Evolutionary conservation across 1,140 invertebrate genomes (phyloP).

Genomic region (Eupeodes corollae): DNA sequence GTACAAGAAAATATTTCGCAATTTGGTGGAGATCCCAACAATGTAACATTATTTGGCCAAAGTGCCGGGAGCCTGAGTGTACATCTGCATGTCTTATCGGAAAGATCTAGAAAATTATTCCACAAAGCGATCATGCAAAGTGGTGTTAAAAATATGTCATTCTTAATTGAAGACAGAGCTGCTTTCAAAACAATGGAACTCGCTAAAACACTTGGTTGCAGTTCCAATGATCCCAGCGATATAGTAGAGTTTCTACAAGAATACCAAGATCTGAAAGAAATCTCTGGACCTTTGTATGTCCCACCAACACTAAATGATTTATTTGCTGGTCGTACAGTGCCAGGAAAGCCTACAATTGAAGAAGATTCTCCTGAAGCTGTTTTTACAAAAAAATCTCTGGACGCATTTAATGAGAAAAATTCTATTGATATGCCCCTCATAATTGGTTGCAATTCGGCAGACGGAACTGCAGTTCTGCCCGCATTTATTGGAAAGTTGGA

Average conservation of each 20-base stretch:
- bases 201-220: constrained; percentile 13
- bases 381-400: constrained; percentile 14
- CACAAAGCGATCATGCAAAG: constrained; percentile 40
- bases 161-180: constrained; percentile 15
- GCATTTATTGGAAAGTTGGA: constrained; percentile 16
- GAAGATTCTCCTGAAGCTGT: constrained; percentile 18
- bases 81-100: constrained; percentile 24
- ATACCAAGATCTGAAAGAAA: constrained; percentile 3
- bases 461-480: constrained; percentile 21
- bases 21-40: constrained; percentile 49
- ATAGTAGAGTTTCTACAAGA: constrained; percentile 22
- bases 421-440: constrained; percentile 17
- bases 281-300: too few species aligned
- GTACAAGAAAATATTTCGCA: constrained; percentile 46
- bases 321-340: constrained; percentile 14
- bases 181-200: constrained; percentile 14
- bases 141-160: constrained; percentile 30
- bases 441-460: constrained; percentile 25
- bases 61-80: constrained; percentile 39
- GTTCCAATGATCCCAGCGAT: constrained; percentile 5
- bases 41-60: constrained; percentile 44
- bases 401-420: constrained; percentile 12
- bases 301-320: constrained; percentile 14
- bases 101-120: constrained; percentile 31
- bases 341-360: constrained; percentile 29